Percentiles rank a stretch among this genome's conserved stretches.
phyloP scores from a whole-genome alignment of 2,888 invertebrate species.

The Pandemis heparana region DNA sequence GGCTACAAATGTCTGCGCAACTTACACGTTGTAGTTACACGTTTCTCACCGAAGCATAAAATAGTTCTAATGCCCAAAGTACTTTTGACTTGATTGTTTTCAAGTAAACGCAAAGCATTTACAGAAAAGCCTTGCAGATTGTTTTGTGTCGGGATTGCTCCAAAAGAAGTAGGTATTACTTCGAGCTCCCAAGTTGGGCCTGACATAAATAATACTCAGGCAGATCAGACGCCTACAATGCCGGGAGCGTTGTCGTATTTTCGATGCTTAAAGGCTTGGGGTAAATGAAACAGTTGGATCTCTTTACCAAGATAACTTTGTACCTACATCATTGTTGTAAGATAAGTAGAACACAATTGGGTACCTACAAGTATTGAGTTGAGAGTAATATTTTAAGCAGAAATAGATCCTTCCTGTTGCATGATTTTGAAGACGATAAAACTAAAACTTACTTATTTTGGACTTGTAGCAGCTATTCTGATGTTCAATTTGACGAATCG shows the following conservation, averaged over 20 bases:
- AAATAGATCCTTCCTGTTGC: not conserved
- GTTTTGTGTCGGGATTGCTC: constrained; percentile 17
- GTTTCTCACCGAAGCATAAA: not conserved
- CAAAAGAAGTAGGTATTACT: constrained; percentile 17
- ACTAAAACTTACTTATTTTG: not conserved
- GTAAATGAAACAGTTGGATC: constrained; percentile 17
- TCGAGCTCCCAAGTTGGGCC: constrained; percentile 8
- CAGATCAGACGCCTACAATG: constrained; percentile 14
- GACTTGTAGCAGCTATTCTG: not conserved
- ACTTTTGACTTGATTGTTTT: constrained; percentile 25
- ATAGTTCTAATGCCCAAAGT: constrained; percentile 10
- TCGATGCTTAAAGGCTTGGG: not conserved
- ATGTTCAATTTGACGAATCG: constrained; percentile 3
- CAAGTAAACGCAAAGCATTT: constrained; percentile 27
- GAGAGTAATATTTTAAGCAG: too few relatives aligned
- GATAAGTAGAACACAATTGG: not conserved
- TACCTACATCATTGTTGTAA: not conserved
- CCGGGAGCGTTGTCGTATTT: constrained; percentile 20
- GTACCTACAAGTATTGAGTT: too few relatives aligned
- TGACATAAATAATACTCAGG: constrained; percentile 25
- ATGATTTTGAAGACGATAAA: not conserved
- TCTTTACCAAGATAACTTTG: not conserved
- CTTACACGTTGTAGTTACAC: not conserved
- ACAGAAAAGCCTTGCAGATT: constrained; percentile 28
- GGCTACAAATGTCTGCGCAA: not conserved